Base-by-base conservation (phyloP, 2,113 vertebrate genomes). In the Phalacrocorax brasilianus region DNA sequence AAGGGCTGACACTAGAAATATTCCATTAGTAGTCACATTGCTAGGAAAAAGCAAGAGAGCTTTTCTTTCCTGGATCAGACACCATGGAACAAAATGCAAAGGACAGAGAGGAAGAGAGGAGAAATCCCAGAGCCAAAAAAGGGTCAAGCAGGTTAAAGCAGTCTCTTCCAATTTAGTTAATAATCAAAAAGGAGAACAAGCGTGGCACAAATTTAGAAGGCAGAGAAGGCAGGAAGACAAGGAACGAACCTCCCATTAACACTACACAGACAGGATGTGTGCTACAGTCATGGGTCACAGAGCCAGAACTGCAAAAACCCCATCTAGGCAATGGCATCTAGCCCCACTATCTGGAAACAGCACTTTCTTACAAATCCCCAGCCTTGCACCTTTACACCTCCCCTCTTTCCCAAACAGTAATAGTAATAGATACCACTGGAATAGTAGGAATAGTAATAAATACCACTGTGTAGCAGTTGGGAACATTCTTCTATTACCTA, bases 181-280 rank as follows among this genome's bases (percentile, higher is more conserved):
- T 20, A 22, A 61, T 71, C 13, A 42, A 63, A 45, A 79, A 80
- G 9, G 14, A 55, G 19, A 80, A 44, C 8, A 59, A 76, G 12
- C 1, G 3, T 4, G 7, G 27, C 40, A 74, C 12, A 70, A 50
- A 65, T 38, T 28, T 21, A 85, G 58, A 49, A 74, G 45, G 50
- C 62, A 47, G 24, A 59, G 17, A 47, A 47, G 11, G 35, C 42
- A 85, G 45, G 23, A 62, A 72, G 42, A 35, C 6, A 28, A 67
- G 33, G 13, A 49, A 52, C 4, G 2, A 24, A 56, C 5, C 28
- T 72, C 47, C 55, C 32, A 19, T 35, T 22, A 55, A 45, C n/a
- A 27, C 44, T 12, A 26, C 17, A 5, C 9, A 10, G 38, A 21
- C 0, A 0, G 19, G 14, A 56, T 14, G 24, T 14, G 28, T 18